Base-by-base conservation (phyloP, 1,140 invertebrate species). In the Trichonephila inaurata region DNA sequence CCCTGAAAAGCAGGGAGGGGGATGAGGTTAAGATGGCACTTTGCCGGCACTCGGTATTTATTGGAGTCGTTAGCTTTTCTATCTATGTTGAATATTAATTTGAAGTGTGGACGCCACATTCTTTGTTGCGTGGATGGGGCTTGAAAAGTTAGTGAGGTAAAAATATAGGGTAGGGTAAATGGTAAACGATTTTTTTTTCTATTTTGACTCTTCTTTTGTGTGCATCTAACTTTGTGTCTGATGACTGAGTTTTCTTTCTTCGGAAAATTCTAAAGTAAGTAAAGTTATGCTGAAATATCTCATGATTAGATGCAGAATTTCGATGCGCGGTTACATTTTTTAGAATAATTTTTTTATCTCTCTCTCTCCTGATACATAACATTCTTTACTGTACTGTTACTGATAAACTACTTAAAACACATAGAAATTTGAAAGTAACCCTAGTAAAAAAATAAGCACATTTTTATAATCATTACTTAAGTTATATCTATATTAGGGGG, bases 51-150 rank as follows among this genome's bases (percentile, higher is more conserved):
- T 66, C 58, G n/a, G 81, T 92, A 92, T 92, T 92, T 83, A 92
- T 92, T 92, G 77, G n/a, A n/a, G 90, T 92, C 90, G 77, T 92
- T 92, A 92, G 66, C 62, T 83, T 85, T 92, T 83, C 77, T 92
- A 85, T 83, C 81, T 51, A 83, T 62, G 61, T 66, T 92, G 90
- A 92, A 92, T 92, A 92, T 92, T 92, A 92, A 92, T 92, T 85
- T 85, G 81, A 33, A 33, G 61, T 44, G 33, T 88, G 24, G 24
- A 28, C 28, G n/a, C n/a, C 24, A 21, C 5, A 10, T 4, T 87
- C 7, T 85, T 85, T 85, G 44, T 85, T 88, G 28, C 6, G 61
- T 66, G 16, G 28, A 88, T 21, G 16, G 61, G 40, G 82, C 51
- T 58, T 21, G 10, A 60, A 44, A 18, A 83, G 44, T n/a, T 24